Evolutionary conservation across 2,888 invertebrate species (phyloP).

Genomic region (Heliconius cydno): DNA sequence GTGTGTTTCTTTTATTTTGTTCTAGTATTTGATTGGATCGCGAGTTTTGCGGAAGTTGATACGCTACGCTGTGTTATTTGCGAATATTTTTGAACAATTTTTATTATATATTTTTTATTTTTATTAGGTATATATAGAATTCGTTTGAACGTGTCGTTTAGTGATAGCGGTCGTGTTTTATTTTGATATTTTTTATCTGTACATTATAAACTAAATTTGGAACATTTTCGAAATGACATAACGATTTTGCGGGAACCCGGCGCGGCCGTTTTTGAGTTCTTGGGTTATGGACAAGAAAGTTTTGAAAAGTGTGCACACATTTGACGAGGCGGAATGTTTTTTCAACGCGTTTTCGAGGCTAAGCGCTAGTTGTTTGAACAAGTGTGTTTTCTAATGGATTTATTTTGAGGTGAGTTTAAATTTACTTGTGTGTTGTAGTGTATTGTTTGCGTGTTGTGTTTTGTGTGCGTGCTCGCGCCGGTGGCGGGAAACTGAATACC

Average conservation of each 20-base stretch:
- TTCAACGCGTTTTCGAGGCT: conserved; percentile 84
- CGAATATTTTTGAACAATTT: conserved; percentile 27
- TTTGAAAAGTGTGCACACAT: conserved; percentile 79
- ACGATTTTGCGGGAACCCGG: conserved; percentile 68
- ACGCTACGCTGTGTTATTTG: conserved; percentile 57
- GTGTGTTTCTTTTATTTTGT: conserved; percentile 72
- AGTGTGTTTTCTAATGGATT: conserved; percentile 84
- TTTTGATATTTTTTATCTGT: background rate
- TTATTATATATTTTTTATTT: conserved; percentile 18
- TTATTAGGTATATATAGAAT: conserved; percentile 18
- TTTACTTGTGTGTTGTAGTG: conserved; percentile 83
- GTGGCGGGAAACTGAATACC: conserved; percentile 83
- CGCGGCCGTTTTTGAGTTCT: conserved; percentile 62
- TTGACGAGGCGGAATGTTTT: conserved; percentile 79
- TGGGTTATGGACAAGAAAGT: conserved; percentile 72
- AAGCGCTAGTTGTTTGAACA: conserved; percentile 84
- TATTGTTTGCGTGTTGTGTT: conserved; percentile 80
- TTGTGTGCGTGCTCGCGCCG: conserved; percentile 80
- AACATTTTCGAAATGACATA: conserved; percentile 18
- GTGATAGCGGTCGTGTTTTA: conserved; percentile 50
- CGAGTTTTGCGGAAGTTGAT: conserved; percentile 71
- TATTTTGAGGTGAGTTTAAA: conserved; percentile 84
- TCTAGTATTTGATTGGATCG: conserved; percentile 71
- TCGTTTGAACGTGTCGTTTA: conserved; percentile 26
- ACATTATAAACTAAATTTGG: background rate